Conservation (phyloP, 2,113 vertebrate species). For the Phylloscopus trochiloides region DNA sequence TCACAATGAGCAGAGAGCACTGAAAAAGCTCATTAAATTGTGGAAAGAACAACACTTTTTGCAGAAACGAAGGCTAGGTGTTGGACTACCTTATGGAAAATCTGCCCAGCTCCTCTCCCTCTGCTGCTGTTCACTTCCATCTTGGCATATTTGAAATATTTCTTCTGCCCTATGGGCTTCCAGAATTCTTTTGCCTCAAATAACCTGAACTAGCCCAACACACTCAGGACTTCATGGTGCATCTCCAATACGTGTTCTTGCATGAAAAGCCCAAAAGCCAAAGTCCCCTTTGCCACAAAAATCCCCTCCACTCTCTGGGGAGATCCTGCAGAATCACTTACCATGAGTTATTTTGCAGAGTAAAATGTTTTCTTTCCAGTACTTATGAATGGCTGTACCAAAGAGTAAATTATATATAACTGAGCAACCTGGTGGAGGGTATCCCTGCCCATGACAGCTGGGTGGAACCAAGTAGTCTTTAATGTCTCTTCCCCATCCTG, state of each 20-base stretch:
- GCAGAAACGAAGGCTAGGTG: not conserved
- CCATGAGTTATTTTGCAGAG: not conserved
- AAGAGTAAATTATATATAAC: not conserved
- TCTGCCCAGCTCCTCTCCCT: not conserved
- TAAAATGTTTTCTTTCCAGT: not conserved
- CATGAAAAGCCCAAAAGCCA: not conserved
- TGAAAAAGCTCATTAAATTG: not conserved
- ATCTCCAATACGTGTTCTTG: not conserved
- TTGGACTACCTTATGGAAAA: not conserved
- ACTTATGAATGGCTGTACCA: not conserved
- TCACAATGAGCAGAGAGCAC: rapidly evolving
- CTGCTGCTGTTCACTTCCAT: not conserved
- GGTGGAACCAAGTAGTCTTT: not conserved
- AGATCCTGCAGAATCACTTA: not conserved
- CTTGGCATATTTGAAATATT: not conserved
- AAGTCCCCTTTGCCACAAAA: not conserved
- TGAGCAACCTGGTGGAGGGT: not conserved
- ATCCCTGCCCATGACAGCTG: not conserved
- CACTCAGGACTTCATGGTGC: not conserved
- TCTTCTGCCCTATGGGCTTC: not conserved
- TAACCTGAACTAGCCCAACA: not conserved
- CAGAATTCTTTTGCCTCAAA: not conserved
- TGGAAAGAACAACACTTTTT: not conserved
- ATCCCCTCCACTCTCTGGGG: rapidly evolving
- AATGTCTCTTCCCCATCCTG: not conserved